A percentile compares a stretch with the other conserved stretches of the same genome.
phyloP scores from a whole-genome alignment of 2,113 vertebrate genomes.

The Pycnonotus jocosus region DNA sequence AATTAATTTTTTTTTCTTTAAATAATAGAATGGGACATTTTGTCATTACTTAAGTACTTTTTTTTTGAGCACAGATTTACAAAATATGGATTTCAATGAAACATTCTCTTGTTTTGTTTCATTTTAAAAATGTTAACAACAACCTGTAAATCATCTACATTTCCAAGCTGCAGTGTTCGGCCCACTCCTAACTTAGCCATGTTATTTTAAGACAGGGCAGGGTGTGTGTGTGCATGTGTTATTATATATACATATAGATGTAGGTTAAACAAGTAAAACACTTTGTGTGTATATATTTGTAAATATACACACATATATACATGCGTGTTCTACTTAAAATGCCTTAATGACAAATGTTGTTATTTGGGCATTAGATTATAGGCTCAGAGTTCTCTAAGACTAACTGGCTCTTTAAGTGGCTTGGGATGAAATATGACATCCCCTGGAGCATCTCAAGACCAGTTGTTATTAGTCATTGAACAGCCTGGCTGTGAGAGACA shows the following conservation, averaged over 20 bases:
- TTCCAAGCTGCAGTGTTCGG: background rate
- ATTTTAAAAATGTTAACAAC: background rate
- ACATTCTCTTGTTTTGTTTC: background rate
- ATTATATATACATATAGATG: constrained; percentile 42
- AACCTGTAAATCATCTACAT: background rate
- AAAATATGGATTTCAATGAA: background rate
- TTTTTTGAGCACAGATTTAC: background rate
- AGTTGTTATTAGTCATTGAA: constrained; percentile 20
- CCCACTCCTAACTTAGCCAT: background rate
- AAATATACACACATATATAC: constrained; percentile 18
- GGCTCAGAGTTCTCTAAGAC: constrained; percentile 31
- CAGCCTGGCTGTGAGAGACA: background rate
- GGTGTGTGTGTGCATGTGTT: constrained; percentile 10
- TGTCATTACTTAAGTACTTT: background rate
- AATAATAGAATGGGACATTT: background rate
- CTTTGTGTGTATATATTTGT: constrained; percentile 36
- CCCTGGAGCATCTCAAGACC: background rate
- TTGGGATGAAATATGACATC: constrained; percentile 45
- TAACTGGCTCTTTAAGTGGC: constrained; percentile 39
- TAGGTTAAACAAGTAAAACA: constrained; percentile 36
- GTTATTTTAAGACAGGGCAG: background rate
- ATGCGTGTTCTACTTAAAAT: background rate
- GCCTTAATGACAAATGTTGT: constrained; percentile 24
- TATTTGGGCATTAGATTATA: constrained; percentile 46
- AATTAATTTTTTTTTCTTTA: background rate